A percentile compares a stretch with the other conserved stretches of the same genome.
Conservation (phyloP, 2,888 invertebrate species). For the Mamestra brassicae region DNA sequence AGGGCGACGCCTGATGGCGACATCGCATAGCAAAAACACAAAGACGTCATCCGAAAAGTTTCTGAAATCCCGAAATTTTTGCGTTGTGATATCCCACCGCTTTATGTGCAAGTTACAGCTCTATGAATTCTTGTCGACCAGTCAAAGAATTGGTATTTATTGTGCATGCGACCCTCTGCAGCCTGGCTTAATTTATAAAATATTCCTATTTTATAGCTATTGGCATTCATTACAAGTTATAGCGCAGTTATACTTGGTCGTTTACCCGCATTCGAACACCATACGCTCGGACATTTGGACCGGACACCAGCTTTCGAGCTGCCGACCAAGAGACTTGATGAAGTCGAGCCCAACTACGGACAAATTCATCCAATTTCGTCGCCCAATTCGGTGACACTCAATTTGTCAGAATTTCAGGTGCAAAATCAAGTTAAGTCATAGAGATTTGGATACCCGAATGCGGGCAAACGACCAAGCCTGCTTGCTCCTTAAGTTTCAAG, state of each 20-base stretch:
- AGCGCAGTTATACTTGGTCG: neutral
- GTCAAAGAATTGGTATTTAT: neutral
- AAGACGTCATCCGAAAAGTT: neutral
- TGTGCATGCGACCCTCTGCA: constrained; percentile 1
- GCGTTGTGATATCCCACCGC: neutral
- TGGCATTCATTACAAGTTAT: constrained; percentile 9
- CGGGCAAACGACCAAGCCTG: constrained; percentile 4
- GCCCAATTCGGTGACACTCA: neutral
- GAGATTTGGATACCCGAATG: neutral
- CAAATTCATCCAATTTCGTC: neutral
- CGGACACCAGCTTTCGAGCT: neutral
- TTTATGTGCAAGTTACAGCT: neutral
- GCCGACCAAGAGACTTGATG: neutral
- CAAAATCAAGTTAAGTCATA: neutral
- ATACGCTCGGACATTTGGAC: too few relatives aligned
- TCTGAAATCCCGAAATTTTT: neutral
- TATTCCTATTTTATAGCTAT: constrained; percentile 18
- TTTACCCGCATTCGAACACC: neutral
- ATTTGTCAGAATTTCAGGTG: too few relatives aligned
- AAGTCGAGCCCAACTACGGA: neutral
- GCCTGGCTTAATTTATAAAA: constrained; percentile 7
- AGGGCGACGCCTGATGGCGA: too few relatives aligned
- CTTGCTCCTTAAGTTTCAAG: constrained; percentile 7
- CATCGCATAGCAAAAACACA: neutral
- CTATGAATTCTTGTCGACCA: neutral